Evolutionary conservation across 2,888 invertebrate genomes (phyloP), one percentile per base, ranked within the genome.

Genomic region (Graphium colonna): DNA sequence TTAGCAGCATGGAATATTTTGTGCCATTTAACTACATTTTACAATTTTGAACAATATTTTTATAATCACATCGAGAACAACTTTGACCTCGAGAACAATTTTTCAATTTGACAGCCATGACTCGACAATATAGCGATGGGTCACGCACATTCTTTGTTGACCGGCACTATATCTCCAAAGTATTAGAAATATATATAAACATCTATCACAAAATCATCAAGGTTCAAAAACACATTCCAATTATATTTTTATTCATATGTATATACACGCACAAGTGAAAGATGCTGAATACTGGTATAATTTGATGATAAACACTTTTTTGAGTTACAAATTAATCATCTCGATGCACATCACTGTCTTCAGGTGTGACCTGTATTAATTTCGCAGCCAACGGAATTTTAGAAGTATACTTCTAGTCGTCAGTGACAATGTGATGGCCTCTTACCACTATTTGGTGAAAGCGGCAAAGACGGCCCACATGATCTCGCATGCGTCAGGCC

Each of bases 401-500:
- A 41, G 31, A 46, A 46, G 41, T 1, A 39, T 5, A n/a, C 39
- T 41, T 53, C 26, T 18, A 48, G 53, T 42, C 43, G 36, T 45
- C 28, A 39, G 60, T 63, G 57, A 67, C 60, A 61, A 59, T 60
- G 56, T 62, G 63, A 21, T 36, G 40, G 39, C 13, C 42, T 13
- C 9, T 73, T 74, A 79, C 69, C 75, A 91, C 93, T 95, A 99
- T 94, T 99, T 99, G 73, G 96, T 97, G 91, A 99, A 98, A 58
- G 98, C 97, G 66, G 98, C 96, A 88, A 99, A 98, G 56, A 99
- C 99, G 51, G 98, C 98, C 99, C 99, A 99, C 91, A 99, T 95
- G 68, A 98, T 94, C 81, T 98, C 98, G 74, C 95, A 95, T 56
- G 96, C 94, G 77, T 95, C 95, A 43, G 95, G 92, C 86, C 98